Base-by-base conservation (phyloP, 2,113 vertebrate genomes). In the Silurus meridionalis region DNA sequence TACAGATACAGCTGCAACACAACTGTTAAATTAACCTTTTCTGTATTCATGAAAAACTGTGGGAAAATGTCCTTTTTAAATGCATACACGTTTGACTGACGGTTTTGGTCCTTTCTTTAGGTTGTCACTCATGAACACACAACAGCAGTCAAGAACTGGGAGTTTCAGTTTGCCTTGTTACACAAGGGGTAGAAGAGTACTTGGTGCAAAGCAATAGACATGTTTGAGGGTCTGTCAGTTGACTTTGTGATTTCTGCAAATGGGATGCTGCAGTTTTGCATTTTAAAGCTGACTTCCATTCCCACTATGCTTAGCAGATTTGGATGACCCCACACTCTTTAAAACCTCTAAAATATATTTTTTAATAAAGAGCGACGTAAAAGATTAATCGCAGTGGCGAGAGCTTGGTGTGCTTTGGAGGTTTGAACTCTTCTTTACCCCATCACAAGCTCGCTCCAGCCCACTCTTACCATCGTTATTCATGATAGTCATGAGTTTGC, bases 401-500 rank as follows among this genome's bases (percentile, higher is more conserved):
- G 78, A 61, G 71, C 55, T 82, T 79, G 69, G 84, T 82, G 83
- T 83, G 84, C 84, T 89, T 86, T 69, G 83, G 85, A 72, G 81
- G 63, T 85, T 74, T 84, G 55, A 87, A 82, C 48, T 84, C 15
- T 80, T 82, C n/a, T 63, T 84, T 82, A 75, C 69, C 52, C 37
- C 60, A 60, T 64, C 53, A 67, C 57, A 7, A 52, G 55, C 53
- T 74, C 83, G n/a, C 60, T 64, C 84, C 72, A 55, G 37, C 75
- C 25, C 23, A 60, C 87, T 21, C 57, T 78, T 46, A 46, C 71
- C 10, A 28, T 61, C 83, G 21, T 78, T 79, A 85, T 94, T 93
- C 91, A 95, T 95, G 94, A 93, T 87, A 95, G 96, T 92, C 95
- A 99, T 99, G 98, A 99, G 97, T 91, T 94, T 98, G 90, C 98